Percentiles rank a stretch among this genome's conserved stretches.
Evolutionary conservation across 37 sponge, comb jelly and placozoan genomes (phyloP).

Genomic region (Hormiphora californensis): DNA sequence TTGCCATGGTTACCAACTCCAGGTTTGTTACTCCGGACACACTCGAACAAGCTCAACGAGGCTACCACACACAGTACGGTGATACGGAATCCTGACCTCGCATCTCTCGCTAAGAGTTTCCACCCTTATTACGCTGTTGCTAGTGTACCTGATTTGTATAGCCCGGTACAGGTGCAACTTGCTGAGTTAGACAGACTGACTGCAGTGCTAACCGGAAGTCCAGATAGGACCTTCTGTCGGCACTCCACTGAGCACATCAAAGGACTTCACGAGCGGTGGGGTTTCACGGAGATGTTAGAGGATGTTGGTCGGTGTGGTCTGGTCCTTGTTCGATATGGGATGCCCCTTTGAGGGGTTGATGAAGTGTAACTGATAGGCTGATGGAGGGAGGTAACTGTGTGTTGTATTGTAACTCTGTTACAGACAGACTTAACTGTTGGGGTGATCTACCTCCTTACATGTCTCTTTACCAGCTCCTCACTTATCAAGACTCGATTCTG

Average conservation of each 20-base stretch:
- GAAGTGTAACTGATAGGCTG: no score
- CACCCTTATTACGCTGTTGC: neutral
- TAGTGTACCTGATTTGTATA: neutral
- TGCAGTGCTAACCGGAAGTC: neutral
- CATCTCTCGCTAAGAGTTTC: neutral
- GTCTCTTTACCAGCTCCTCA: neutral
- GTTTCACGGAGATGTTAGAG: no score
- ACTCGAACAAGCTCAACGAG: slow-evolving; percentile 15
- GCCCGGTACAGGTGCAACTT: neutral
- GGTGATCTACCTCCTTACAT: neutral
- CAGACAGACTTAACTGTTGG: slow-evolving; percentile 41
- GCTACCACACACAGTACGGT: neutral
- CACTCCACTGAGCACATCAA: no score
- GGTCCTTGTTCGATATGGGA: no score
- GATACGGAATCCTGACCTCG: neutral
- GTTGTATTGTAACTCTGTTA: neutral
- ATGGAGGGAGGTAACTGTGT: slow-evolving; percentile 32
- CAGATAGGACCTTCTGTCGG: no score
- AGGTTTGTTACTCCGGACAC: slow-evolving; percentile 12
- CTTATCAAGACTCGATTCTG: slow-evolving; percentile 10
- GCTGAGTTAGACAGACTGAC: neutral
- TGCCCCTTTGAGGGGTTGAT: no score
- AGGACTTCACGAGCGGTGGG: no score
- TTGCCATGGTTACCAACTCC: slow-evolving; percentile 29
- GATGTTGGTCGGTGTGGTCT: no score